Percentiles rank a stretch among this genome's conserved stretches.
phyloP scores from a whole-genome alignment of 2,888 invertebrate species.

The Sesia bembeciformis region DNA sequence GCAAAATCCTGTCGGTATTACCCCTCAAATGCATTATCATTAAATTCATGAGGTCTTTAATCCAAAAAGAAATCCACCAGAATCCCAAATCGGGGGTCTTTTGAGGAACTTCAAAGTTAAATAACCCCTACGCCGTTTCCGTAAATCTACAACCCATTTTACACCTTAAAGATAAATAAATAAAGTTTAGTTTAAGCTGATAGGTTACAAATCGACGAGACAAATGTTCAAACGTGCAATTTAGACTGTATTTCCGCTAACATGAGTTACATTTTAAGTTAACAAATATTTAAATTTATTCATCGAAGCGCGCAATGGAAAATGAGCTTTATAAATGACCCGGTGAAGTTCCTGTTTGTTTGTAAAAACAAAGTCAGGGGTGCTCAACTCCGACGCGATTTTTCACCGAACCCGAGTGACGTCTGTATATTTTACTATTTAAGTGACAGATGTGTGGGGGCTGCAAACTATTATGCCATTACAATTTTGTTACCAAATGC shows the following conservation, averaged over 20 bases:
- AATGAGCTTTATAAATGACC: slow-evolving; percentile 29
- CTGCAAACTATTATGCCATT: slow-evolving; percentile 70
- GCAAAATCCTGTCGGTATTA: slow-evolving; percentile 48
- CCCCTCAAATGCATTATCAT: slow-evolving; percentile 62
- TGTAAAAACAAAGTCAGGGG: slow-evolving; percentile 31
- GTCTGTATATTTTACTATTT: slow-evolving; percentile 72
- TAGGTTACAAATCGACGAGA: slow-evolving; percentile 39
- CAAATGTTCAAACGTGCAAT: slow-evolving; percentile 67
- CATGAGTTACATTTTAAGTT: slow-evolving; percentile 74
- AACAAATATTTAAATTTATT: slow-evolving; percentile 74
- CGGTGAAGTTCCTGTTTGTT: slow-evolving; percentile 11
- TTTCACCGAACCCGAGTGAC: slow-evolving; percentile 66
- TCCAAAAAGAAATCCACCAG: slow-evolving; percentile 72
- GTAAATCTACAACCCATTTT: slow-evolving; percentile 17
- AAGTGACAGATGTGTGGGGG: slow-evolving; percentile 71
- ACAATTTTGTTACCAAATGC: slow-evolving; percentile 60
- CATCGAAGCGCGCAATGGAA: slow-evolving; percentile 30
- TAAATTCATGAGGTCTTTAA: slow-evolving; percentile 71
- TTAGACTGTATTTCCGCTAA: slow-evolving; percentile 72
- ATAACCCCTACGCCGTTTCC: slow-evolving; percentile 47
- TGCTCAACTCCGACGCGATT: slow-evolving; percentile 52
- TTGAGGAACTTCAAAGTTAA: slow-evolving; percentile 73
- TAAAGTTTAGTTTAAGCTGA: slow-evolving; percentile 30
- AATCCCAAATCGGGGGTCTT: slow-evolving; percentile 68
- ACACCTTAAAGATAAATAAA: slow-evolving; percentile 19